Conservation (phyloP, 92 coral and sea anemone genomes). For the Porites cylindrica region DNA sequence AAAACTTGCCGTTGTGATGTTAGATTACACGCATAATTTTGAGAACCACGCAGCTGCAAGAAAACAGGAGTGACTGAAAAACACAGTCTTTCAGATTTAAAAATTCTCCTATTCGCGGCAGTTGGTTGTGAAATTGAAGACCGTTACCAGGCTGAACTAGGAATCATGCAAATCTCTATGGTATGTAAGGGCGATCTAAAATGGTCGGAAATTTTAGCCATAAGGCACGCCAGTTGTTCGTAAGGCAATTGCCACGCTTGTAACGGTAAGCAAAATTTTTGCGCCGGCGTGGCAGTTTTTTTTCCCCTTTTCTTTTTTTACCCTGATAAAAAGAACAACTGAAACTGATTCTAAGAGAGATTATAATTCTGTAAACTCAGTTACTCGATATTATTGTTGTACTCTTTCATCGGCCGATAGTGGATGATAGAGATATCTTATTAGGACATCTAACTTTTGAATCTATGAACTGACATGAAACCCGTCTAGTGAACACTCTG, state of each 20-base stretch:
- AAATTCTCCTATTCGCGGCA: not conserved
- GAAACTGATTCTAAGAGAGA: not conserved
- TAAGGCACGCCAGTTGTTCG: not conserved
- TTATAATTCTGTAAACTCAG: not conserved
- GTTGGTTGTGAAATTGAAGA: too few relatives aligned
- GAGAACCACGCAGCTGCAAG: not conserved
- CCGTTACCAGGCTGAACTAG: too few relatives aligned
- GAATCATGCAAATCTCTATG: too few relatives aligned
- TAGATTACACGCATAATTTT: not conserved
- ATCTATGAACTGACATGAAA: too few relatives aligned
- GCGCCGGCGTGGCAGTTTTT: not conserved
- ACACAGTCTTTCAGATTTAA: not conserved
- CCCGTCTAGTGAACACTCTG: too few relatives aligned
- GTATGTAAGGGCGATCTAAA: not conserved
- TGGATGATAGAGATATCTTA: not conserved
- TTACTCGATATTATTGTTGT: too few relatives aligned
- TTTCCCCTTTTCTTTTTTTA: not conserved
- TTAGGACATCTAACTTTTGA: too few relatives aligned
- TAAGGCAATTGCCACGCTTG: not conserved
- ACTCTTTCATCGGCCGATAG: not conserved
- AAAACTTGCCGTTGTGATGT: not conserved
- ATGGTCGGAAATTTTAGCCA: not conserved
- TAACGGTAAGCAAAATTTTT: not conserved
- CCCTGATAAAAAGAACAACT: not conserved
- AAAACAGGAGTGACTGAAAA: not conserved